Percentiles rank a stretch among this genome's conserved stretches.
phyloP scores from a whole-genome alignment of 2,888 invertebrate species.

The Aspidapion aeneum region DNA sequence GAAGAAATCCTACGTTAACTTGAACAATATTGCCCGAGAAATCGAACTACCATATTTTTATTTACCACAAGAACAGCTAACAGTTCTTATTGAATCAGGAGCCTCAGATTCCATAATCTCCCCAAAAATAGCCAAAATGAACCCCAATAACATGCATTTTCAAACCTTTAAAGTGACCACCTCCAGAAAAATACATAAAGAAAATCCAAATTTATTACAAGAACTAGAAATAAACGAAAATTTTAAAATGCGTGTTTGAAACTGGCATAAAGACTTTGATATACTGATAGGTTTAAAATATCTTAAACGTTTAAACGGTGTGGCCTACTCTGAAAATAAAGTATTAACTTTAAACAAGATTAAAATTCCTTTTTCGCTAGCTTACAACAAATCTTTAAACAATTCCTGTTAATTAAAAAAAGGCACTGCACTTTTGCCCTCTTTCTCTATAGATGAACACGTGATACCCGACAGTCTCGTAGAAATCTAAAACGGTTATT shows the following conservation, averaged over 20 bases:
- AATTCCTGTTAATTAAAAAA: constrained; percentile 9
- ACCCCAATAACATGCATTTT: constrained; percentile 5
- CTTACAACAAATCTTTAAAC: constrained; percentile 7
- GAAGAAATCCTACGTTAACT: neutral
- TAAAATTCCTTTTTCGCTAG: constrained; percentile 10
- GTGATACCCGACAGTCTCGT: constrained; percentile 16
- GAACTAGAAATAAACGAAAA: constrained; percentile 12
- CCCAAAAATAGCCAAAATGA: constrained; percentile 11
- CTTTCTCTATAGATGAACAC: constrained; percentile 11
- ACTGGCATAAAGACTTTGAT: constrained; percentile 13
- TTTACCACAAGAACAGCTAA: constrained; percentile 10
- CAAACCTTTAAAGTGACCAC: constrained; percentile 2
- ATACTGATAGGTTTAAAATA: constrained; percentile 9
- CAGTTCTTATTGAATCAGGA: constrained; percentile 11
- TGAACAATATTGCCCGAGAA: constrained; percentile 12
- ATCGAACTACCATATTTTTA: constrained; percentile 16
- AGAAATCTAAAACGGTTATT: constrained; percentile 10
- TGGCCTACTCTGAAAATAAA: constrained; percentile 5
- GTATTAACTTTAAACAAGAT: constrained; percentile 12
- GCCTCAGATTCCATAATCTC: constrained; percentile 7
- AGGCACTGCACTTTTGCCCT: constrained; percentile 13
- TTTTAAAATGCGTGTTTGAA: constrained; percentile 9
- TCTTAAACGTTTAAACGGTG: constrained; percentile 4
- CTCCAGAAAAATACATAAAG: constrained; percentile 1
- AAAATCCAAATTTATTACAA: constrained; percentile 12